These are phyloP conservation scores for Dolichotis patagonum DNA, from an alignment of 2,113 vertebrate species.

Conservation along the genomic window DNA sequence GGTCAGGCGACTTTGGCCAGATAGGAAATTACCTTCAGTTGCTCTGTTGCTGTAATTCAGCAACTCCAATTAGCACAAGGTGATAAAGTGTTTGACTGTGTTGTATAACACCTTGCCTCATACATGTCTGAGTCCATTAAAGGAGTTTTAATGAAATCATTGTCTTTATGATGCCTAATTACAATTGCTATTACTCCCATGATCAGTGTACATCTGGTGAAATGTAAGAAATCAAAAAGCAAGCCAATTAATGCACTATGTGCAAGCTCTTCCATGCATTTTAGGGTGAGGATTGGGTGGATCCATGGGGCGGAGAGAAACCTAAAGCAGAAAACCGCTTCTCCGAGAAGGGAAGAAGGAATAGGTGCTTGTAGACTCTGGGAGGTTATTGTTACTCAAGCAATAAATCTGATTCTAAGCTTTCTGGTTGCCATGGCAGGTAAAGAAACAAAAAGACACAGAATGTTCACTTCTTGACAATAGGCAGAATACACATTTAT, in stretches of 20 bases:
- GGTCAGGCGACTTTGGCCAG: slow-evolving; percentile 76
- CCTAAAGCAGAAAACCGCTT: neutral
- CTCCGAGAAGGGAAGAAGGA: neutral
- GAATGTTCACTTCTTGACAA: slow-evolving; percentile 42
- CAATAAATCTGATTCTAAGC: slow-evolving; percentile 44
- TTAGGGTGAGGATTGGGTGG: neutral
- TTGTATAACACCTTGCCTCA: slow-evolving; percentile 74
- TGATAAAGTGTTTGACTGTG: slow-evolving; percentile 74
- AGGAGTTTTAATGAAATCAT: slow-evolving; percentile 81
- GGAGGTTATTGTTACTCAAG: neutral
- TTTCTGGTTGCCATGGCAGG: slow-evolving; percentile 59
- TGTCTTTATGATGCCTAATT: slow-evolving; percentile 79
- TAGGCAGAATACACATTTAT: neutral
- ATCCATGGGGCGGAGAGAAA: neutral
- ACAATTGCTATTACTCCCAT: slow-evolving; percentile 52
- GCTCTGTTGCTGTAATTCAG: slow-evolving; percentile 76
- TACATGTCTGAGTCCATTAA: slow-evolving; percentile 69
- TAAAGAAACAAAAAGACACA: slow-evolving; percentile 30
- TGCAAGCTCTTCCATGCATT: neutral
- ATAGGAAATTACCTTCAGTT: slow-evolving; percentile 82
- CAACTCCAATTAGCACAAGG: slow-evolving; percentile 78
- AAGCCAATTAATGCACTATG: neutral
- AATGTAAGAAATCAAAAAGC: slow-evolving; percentile 59
- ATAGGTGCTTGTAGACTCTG: neutral
- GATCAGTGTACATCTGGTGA: slow-evolving; percentile 33